Evolutionary conservation across 2,113 vertebrate species (phyloP), one percentile per base, ranked within the genome.

Genomic region (Noturus placidus): DNA sequence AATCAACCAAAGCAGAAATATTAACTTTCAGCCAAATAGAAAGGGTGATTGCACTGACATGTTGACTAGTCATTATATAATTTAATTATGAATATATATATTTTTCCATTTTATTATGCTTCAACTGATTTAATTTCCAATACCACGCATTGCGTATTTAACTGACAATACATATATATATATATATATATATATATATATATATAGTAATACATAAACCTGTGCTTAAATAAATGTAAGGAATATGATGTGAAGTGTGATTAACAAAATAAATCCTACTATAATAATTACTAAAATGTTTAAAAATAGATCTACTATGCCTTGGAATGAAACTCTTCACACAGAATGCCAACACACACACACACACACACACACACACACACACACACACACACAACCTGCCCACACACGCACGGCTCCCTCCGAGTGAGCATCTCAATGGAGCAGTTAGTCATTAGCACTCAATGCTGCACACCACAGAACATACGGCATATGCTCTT

Each of bases 381-480:
- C 25, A 7, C 25, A 30, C 33, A 35, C 70, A 42, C 70, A 46
- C 17, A 42, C 19, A 17, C 30, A 70, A 14, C 46, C 87, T 46
- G 4, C 70, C 59, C 42, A 33, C 15, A 83, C 54, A 38, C 54
- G 54, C 50, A 87, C 35, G 2, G 35, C 80, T 88, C 87, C 89
- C 87, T 30, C 8, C 35, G 89, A 82, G 89, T 87, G 85, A 42
- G 38, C 35, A 65, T 87, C 87, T 89, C 87, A 69, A 59, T 46
- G 77, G 89, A 89, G 85, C 85, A 82, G 82, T 89, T 85, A 85
- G 76, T 84, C 87, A 90, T 90, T 89, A 90, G 82, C 77, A 69
- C 81, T 67, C 79, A 30, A 86, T 52, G 79, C 89, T 82, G 82
- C 87, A 90, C 87, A 88, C 82, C 76, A 85, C 82, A 65, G 83